Base-by-base conservation (phyloP, 2,113 vertebrate species). In the Ifrita kowaldi region DNA sequence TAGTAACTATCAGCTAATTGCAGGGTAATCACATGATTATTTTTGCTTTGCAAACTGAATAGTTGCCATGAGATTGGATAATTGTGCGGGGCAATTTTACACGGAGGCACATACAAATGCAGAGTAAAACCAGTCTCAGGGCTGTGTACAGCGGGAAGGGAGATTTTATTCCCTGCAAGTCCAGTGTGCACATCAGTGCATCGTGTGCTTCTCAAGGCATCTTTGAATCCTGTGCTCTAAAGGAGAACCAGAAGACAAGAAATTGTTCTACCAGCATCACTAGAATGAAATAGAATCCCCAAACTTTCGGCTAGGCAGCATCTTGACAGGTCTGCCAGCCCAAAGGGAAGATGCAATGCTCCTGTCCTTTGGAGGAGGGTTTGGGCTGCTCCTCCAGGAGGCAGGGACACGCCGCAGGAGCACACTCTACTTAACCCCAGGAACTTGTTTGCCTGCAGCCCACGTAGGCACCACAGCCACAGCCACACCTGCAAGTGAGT, bases 31-130 rank as follows among this genome's bases (percentile, higher is more conserved):
- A 96, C 96, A 96, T 80, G 97, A 96, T 97, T 97, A 97, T 95
- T 97, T 97, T 97, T 97, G 97, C 97, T 98, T 97, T 97, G 96
- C 97, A 96, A 98, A 97, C 97, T 96, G 90, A 96, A 97, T 93
- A 91, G 97, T 96, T 98, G 95, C 83, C 93, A 84, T 53, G 87
- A 96, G 97, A 96, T 96, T 97, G 97, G 94, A 97, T 97, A 97
- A 97, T 97, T 97, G 93, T 77, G 79, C 16, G 21, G 96, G 96
- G 96, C 91, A 97, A 96, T 97, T 97, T 97, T 74, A 41, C 68
- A 47, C 1, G 2, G 62, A 94, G 92, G 89, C 96, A 90, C 79
- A 74, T 32, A 16, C 50, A 53, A 80, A 65, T 24, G 59, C 84
- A 27, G 78, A 87, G 87, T 71, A 37, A 80, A 92, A 56, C 44